A percentile compares a stretch with the other conserved stretches of the same genome.
Conservation (phyloP, 1,140 invertebrate species). For the Hycleus cichorii region DNA sequence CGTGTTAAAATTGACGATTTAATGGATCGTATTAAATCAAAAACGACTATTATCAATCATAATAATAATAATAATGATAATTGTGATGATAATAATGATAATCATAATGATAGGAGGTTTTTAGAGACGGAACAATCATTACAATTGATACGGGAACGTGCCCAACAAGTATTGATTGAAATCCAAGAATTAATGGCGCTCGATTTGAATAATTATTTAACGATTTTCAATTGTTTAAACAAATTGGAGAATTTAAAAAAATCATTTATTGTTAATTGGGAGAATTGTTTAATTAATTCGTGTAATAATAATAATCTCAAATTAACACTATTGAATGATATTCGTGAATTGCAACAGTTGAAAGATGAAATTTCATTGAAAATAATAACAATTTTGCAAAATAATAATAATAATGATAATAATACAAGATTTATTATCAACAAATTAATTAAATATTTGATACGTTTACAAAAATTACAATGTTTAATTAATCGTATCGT, state of each 20-base stretch:
- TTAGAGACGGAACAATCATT: too few species aligned
- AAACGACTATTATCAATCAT: too few species aligned
- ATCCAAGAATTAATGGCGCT: constrained; percentile 27
- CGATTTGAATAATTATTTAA: constrained; percentile 24
- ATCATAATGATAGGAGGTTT: too few species aligned
- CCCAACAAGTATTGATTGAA: constrained; percentile 22
- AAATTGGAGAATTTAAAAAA: constrained; percentile 25
- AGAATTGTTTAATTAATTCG: constrained; percentile 25
- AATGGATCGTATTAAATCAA: background rate
- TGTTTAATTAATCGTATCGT: constrained; percentile 27
- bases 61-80: too few species aligned
- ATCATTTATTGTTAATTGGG: constrained; percentile 26
- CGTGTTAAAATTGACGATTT: constrained; percentile 18
- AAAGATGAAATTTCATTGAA: constrained; percentile 22
- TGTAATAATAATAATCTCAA: background rate
- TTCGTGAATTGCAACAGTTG: constrained; percentile 26
- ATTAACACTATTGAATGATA: constrained; percentile 23
- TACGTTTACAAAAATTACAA: constrained; percentile 29
- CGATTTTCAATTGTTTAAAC: constrained; percentile 23
- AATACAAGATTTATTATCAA: constrained; percentile 23
- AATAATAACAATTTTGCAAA: constrained; percentile 18
- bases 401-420: background rate
- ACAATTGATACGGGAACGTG: constrained; percentile 27
- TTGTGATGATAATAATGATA: too few species aligned
- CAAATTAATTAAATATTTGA: constrained; percentile 27